Evolutionary conservation across 2,113 vertebrate species (phyloP), one percentile per base, ranked within the genome.

Genomic region (Laterallus jamaicensis): DNA sequence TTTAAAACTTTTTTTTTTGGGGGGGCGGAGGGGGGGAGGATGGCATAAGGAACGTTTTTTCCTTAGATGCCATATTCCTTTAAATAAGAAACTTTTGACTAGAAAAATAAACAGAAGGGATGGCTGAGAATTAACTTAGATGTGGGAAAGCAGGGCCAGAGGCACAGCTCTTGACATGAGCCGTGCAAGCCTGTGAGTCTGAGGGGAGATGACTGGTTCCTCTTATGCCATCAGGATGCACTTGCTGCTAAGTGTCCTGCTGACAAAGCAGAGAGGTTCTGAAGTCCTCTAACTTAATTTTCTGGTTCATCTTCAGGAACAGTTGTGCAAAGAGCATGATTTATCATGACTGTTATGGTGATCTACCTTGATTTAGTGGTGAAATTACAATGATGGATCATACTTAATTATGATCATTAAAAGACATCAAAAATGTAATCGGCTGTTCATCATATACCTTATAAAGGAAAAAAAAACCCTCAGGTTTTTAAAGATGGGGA

Each of bases 361-460:
- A 96, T 96, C 91, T 95, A 94, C 81, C 90, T 95, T 98, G 95
- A 98, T 97, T 96, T 98, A 98, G 87, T 97, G 89, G 78, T 90
- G 92, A 96, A 97, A 97, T 95, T 97, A 96, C 83, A 97, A 55
- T 97, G 97, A 98, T 97, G 81, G 96, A 98, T 97, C 83, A 88
- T 88, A 86, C 91, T 97, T 97, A 97, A 97, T 97, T 97, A 97
- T 92, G 80, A 97, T 97, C 95, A 97, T 97, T 97, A 97, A 97
- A 97, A 97, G 79, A 93, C 76, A 97, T 97, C 94, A 97, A 97
- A 97, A 91, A 97, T 96, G 80, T 82, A 97, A 96, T 96, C 90
- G 76, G 66, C 94, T 98, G 67, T 97, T 98, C 89, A 97, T 97
- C 96, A 97, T 91, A 96, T 56, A 94, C 84, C 94, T 96, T 93